Base-by-base conservation (phyloP, 2,797 vertebrate genomes). In the Pipistrellus pygmaeus region DNA sequence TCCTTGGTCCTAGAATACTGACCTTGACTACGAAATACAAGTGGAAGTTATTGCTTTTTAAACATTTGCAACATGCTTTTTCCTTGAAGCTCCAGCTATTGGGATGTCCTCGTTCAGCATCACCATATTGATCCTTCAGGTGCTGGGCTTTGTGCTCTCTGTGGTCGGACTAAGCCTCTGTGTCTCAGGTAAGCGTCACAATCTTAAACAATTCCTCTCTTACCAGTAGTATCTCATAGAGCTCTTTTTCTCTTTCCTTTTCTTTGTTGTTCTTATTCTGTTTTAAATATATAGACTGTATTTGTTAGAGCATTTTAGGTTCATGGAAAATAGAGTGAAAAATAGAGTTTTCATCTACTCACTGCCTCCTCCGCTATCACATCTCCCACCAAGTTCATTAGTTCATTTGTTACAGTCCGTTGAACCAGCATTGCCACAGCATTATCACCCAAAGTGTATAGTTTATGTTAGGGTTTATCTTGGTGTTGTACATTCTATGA, bases 101-200 rank as follows among this genome's bases (percentile, higher is more conserved):
- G 97, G 96, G 44, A 93, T 96, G 85, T 97, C 27, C 85, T 94
- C 64, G 25, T 96, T 94, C 92, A 90, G 97, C 1, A 92, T 97
- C 76, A 92, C 80, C 92, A 97, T 98, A 95, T 55, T 98, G 97
- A 93, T 94, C 46, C 95, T 98, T 83, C 96, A 98, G 21, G 44
- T 97, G 83, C 78, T 98, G 93, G 98, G 98, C 64, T 98, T 97
- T 81, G 15, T 98, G 73, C 97, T 98, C 62, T 97, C 98, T 6
- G 46, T 98, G 78, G 96, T 97, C 91, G 98, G 98, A 93, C 96
- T 98, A 89, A 97, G 95, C 91, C 94, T 98, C 41, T 98, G 97
- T 94, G 80, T 98, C 77, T 48, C 97, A 97, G 98, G 98, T 98
- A 97, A 98, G 97, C 32, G 82, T 57, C 71, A 60, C 6, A 2